Base-by-base conservation (phyloP, 2,797 vertebrate genomes). In the Pseudocheirus occidentalis region DNA sequence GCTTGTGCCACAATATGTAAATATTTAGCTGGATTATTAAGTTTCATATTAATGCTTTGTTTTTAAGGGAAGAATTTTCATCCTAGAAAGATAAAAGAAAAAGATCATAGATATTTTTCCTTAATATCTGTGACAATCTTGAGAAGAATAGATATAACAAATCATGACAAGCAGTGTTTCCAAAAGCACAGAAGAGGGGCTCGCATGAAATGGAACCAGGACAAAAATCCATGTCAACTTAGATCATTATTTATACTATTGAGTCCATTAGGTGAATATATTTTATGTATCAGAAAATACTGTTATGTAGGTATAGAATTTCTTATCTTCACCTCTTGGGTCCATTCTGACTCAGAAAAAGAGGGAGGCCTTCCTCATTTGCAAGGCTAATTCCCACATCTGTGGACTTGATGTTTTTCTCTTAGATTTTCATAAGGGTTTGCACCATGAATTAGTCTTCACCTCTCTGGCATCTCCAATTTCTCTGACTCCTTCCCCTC, bases 1-100 rank as follows among this genome's bases (percentile, higher is more conserved):
- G 28, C 95, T 93, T 87, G 91, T 95, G 34, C 4, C 91, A 91
- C 2, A 56, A 93, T 95, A 94, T 95, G 66, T 89, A 95, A 95
- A 91, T 94, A 28, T 52, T 73, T 73, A 73, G 66, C n/a, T 46
- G 66, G n/a, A 81, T 81, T 81, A 21, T 81, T 81, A 16, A 81
- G 34, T 46, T 81, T 81, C 66, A 81, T 40, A 81, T 21, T 46
- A 40, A 40, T 81, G n/a, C 18, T 81, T 46, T 81, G n/a, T 46
- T 40, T 81, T 46, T 81, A 81, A 81, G 3, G 18, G 66, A 81
- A 81, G 21, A 40, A 81, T 81, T 81, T 73, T 24, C n/a, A 81
- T 46, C 18, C 11, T 46, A 81, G n/a, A 81, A 81, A n/a, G 21
- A 24, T 46, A 81, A 81, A 46, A 81, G 16, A 81, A 46, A 81